Conservation (phyloP, 2,888 invertebrate species). For the Dynastes maya region DNA sequence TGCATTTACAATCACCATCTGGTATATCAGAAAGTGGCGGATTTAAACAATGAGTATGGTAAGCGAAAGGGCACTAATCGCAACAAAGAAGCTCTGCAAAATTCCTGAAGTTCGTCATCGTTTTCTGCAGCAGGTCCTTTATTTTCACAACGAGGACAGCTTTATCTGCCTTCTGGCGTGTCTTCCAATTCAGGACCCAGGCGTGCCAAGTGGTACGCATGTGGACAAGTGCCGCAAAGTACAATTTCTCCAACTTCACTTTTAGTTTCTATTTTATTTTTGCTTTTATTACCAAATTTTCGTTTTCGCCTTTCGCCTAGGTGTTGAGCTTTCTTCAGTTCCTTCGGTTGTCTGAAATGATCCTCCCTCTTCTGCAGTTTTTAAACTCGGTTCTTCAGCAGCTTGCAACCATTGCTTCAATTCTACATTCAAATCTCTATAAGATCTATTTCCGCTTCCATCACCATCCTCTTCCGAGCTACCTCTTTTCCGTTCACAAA, state of each 20-base stretch:
- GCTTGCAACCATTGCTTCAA: conserved; percentile 98
- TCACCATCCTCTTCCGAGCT: conserved; percentile 92
- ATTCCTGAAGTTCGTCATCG: conserved; percentile 97
- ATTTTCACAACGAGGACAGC: conserved; percentile 95
- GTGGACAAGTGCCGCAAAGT: conserved; percentile 98
- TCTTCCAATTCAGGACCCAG: conserved; percentile 98
- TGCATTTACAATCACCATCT: conserved; percentile 97
- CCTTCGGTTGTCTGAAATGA: conserved; percentile 63
- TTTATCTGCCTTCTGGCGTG: conserved; percentile 93
- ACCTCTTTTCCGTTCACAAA: conserved; percentile 93
- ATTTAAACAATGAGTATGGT: conserved; percentile 96
- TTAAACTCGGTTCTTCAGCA: conserved; percentile 81
- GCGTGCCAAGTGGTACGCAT: conserved; percentile 99
- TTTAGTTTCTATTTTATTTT: conserved; percentile 91
- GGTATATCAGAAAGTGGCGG: conserved; percentile 95
- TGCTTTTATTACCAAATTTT: conserved; percentile 91
- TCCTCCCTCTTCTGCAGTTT: conserved; percentile 59
- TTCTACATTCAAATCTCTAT: conserved; percentile 97
- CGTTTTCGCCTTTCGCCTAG: conserved; percentile 89
- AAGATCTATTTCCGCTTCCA: conserved; percentile 80
- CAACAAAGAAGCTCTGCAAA: conserved; percentile 95
- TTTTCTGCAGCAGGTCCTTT: conserved; percentile 89
- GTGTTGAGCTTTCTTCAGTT: conserved; percentile 69
- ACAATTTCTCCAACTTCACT: conserved; percentile 99
- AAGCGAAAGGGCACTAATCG: conserved; percentile 96